These are phyloP conservation scores for Spea hammondii DNA, from an alignment of 2,797 vertebrate species.

Conservation along the genomic window DNA sequence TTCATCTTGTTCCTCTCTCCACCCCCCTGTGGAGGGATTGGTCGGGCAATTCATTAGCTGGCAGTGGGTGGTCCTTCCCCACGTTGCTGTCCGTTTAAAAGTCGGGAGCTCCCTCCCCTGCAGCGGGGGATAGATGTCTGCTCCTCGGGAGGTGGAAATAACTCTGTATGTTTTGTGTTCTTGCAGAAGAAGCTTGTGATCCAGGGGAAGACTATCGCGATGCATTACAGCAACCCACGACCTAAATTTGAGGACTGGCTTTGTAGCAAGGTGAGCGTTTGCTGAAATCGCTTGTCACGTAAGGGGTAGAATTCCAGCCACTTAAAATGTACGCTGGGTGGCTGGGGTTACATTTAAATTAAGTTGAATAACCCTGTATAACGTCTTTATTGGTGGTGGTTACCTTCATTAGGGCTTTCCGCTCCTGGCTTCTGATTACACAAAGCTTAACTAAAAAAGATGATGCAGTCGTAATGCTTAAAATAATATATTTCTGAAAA, in stretches of 20 bases:
- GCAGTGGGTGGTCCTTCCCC: slow-evolving; percentile 79
- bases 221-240: slow-evolving; percentile 97
- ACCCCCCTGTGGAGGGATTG: slow-evolving; percentile 74
- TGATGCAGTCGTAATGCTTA: no score
- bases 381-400: no score
- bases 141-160: slow-evolving; percentile 69
- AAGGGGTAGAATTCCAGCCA: no score
- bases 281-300: not conserved
- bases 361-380: no score
- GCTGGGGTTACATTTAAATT: no score
- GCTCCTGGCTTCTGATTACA: no score
- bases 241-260: slow-evolving; percentile 99
- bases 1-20: slow-evolving; percentile 72
- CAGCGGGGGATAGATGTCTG: slow-evolving; percentile 82
- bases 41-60: slow-evolving; percentile 79
- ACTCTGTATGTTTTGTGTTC: slow-evolving; percentile 71
- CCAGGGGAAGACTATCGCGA: slow-evolving; percentile 93
- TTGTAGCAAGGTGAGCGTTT: slow-evolving; percentile 87
- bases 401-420: no score
- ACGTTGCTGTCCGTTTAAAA: slow-evolving; percentile 76
- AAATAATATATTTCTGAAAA: no score
- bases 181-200: slow-evolving; percentile 96
- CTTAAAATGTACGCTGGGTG: no score
- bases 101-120: slow-evolving; percentile 84
- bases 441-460: no score